These are phyloP conservation scores for Leptinotarsa undecemlineata DNA, from an alignment of 1,140 invertebrate genomes.

Conservation along the genomic window DNA sequence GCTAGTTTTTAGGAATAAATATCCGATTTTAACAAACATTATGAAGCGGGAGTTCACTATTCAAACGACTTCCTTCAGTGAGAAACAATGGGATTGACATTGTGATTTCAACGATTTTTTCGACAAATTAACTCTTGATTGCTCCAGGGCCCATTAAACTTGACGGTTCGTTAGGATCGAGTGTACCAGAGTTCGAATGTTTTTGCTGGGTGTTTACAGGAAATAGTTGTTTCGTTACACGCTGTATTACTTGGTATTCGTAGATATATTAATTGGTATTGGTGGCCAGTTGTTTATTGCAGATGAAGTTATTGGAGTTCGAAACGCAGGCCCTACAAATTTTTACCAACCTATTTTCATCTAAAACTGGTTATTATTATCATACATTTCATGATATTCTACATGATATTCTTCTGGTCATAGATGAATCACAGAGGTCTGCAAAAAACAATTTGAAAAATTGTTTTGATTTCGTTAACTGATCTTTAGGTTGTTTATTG, in stretches of 20 bases:
- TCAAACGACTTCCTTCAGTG: slow-evolving; percentile 1
- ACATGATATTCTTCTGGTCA: no score
- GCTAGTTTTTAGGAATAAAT: neutral
- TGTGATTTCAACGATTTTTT: neutral
- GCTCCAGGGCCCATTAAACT: slow-evolving; percentile 1
- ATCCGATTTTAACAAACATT: neutral
- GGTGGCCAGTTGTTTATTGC: no score
- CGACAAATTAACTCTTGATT: neutral
- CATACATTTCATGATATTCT: no score
- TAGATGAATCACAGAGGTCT: no score
- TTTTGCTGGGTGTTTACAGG: neutral
- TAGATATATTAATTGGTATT: neutral
- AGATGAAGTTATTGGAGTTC: no score
- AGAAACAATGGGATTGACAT: neutral
- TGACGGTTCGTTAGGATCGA: slow-evolving; percentile 5
- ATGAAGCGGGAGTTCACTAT: neutral
- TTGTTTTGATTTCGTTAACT: no score
- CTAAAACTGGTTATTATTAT: no score
- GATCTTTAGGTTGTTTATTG: no score
- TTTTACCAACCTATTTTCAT: no score
- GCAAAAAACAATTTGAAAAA: no score
- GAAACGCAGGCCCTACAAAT: no score
- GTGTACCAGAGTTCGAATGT: neutral
- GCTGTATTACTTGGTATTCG: neutral
- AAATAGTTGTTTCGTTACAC: neutral